Conservation (phyloP, 2,888 invertebrate genomes). For the Eretmocerus hayati region DNA sequence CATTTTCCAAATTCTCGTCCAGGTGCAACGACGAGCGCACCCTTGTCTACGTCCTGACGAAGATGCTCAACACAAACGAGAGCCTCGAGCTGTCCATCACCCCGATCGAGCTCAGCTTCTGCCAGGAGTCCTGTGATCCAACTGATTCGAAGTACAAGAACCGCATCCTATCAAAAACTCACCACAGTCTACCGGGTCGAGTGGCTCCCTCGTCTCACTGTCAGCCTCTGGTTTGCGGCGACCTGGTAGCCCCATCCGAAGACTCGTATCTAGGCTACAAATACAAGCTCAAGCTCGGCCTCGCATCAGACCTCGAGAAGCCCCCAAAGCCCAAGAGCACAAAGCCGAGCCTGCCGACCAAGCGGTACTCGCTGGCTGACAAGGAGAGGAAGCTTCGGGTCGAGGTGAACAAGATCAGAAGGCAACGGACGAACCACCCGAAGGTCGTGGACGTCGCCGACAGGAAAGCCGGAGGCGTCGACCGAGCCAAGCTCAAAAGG, state of each 20-base stretch:
- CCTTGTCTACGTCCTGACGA: constrained; percentile 35
- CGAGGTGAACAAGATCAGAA: neutral
- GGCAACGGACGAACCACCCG: neutral
- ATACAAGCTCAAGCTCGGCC: constrained; percentile 25
- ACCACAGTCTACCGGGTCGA: too few species aligned
- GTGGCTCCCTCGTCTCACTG: too few species aligned
- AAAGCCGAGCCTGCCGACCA: neutral
- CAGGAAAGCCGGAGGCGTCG: neutral
- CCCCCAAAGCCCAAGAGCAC: constrained; percentile 12
- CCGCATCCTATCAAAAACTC: too few species aligned
- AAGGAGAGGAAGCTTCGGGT: neutral
- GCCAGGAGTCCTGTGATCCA: constrained; percentile 23
- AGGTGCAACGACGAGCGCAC: constrained; percentile 29
- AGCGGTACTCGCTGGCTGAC: neutral
- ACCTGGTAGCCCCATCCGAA: constrained; percentile 26
- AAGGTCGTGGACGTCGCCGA: neutral
- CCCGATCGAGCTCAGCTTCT: constrained; percentile 29
- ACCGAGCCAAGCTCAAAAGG: neutral
- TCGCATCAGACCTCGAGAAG: constrained; percentile 25
- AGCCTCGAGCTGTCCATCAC: constrained; percentile 33
- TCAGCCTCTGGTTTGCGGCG: constrained; percentile 25
- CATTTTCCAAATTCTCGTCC: too few species aligned
- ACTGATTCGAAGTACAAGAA: too few species aligned
- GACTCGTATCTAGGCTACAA: constrained; percentile 30
- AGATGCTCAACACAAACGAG: constrained; percentile 39